phyloP scores from a whole-genome alignment of 2,113 vertebrate species.

The Pluvianellus socialis region DNA sequence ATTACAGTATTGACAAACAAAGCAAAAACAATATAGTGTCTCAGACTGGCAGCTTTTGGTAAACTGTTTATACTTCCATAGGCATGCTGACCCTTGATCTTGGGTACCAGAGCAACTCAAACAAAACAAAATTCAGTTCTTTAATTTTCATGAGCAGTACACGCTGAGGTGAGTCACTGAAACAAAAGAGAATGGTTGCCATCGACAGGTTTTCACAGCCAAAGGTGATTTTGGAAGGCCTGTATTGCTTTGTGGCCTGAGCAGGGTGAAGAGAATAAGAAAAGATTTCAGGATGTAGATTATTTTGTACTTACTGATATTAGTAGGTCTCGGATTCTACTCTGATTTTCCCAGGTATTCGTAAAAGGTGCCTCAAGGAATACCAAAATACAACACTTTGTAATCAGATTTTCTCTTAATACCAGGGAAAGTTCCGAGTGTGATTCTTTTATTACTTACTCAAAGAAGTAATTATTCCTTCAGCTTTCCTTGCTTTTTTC shows the following conservation, averaged over 20 bases:
- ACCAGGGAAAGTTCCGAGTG: not conserved
- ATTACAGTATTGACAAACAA: conserved; percentile 5
- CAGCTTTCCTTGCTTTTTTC: not conserved
- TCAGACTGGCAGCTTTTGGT: not conserved
- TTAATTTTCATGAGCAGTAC: not conserved
- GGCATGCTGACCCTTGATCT: not conserved
- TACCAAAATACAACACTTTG: not conserved
- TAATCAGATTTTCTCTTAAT: not conserved
- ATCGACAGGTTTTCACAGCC: not conserved
- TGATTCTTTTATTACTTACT: not conserved
- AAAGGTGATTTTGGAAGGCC: not conserved
- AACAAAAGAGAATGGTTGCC: not conserved
- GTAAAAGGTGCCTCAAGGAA: not conserved
- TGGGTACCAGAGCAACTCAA: not conserved
- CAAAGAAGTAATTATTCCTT: not conserved
- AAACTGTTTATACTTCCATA: not conserved
- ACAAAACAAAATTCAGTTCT: not conserved
- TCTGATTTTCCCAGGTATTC: not conserved
- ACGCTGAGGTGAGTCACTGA: not conserved
- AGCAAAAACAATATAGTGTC: not conserved
- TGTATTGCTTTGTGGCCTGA: not conserved
- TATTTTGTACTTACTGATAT: not conserved
- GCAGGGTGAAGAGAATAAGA: not conserved
- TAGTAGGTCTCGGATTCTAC: not conserved
- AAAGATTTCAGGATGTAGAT: not conserved